Conservation (phyloP, 2,888 invertebrate species). For the Lasioglossum malachurum region DNA sequence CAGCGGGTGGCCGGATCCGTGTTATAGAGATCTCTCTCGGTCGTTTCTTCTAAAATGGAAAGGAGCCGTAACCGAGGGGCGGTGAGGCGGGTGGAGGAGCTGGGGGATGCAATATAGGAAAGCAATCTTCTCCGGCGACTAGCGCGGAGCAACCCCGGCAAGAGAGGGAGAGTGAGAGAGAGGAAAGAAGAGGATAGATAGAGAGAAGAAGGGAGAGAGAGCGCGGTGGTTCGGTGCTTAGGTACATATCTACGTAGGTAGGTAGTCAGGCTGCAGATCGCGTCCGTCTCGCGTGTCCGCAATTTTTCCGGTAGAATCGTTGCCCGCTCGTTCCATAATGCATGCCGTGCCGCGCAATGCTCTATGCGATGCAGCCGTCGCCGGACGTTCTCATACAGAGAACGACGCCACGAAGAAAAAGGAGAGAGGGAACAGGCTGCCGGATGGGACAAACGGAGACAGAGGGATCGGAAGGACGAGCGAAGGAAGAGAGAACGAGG, state of each 20-base stretch:
- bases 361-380: slow-evolving; percentile 73
- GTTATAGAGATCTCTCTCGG: slow-evolving; percentile 49
- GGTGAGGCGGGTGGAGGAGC: neutral
- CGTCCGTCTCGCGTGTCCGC: slow-evolving; percentile 79
- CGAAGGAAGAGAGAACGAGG: slow-evolving; percentile 12
- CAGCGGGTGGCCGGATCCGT: slow-evolving; percentile 17
- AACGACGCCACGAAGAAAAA: slow-evolving; percentile 17
- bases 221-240: slow-evolving; percentile 53
- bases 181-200: neutral
- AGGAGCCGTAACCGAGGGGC: slow-evolving; percentile 50
- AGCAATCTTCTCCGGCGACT: slow-evolving; percentile 74
- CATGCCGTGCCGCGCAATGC: slow-evolving; percentile 75
- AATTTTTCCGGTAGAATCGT: slow-evolving; percentile 81
- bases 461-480: slow-evolving; percentile 4
- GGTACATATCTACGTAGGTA: slow-evolving; percentile 60
- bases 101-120: slow-evolving; percentile 68
- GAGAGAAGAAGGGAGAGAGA: slow-evolving; percentile 8
- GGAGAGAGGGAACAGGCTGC: slow-evolving; percentile 1
- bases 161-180: slow-evolving; percentile 1
- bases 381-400: slow-evolving; percentile 72
- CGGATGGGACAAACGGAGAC: slow-evolving; percentile 10
- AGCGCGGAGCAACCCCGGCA: slow-evolving; percentile 37
- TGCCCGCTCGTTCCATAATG: slow-evolving; percentile 80
- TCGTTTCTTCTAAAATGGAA: slow-evolving; percentile 65
- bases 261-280: slow-evolving; percentile 73